Evolutionary conservation across 2,797 vertebrate genomes (phyloP).

Genomic region (Neosilurus mollespiculum): DNA sequence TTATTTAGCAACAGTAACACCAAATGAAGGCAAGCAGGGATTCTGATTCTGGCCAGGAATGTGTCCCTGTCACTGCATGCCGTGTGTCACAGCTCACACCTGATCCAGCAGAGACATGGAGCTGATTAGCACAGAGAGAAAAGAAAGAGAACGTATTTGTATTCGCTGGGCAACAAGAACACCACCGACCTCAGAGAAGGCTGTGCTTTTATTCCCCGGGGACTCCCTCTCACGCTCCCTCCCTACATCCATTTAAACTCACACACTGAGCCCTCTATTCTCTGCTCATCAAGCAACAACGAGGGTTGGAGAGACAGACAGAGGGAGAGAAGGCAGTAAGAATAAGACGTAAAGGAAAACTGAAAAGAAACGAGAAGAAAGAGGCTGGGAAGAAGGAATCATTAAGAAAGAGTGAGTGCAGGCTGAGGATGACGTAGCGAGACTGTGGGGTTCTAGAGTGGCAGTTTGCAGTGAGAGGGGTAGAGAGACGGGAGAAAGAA

Average conservation of each 20-base stretch:
- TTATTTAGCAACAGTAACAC: not conserved
- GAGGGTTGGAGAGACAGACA: constrained; percentile 9
- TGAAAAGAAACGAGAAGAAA: not conserved
- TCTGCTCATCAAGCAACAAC: constrained; percentile 15
- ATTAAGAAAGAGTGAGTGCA: constrained; percentile 1
- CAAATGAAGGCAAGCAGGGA: not conserved
- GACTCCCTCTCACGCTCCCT: constrained; percentile 7
- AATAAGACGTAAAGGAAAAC: not conserved
- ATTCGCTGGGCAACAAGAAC: constrained; percentile 35
- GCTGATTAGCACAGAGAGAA: not conserved
- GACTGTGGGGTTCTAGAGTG: constrained; percentile 36
- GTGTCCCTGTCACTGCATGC: not conserved
- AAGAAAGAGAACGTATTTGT: constrained; percentile 2
- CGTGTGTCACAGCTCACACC: constrained; percentile 21
- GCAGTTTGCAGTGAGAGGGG: constrained; percentile 28
- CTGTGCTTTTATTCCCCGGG: constrained; percentile 42
- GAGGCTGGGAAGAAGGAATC: not conserved
- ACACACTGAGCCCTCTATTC: constrained; percentile 65
- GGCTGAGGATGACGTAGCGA: constrained; percentile 3
- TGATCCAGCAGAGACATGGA: constrained; percentile 22
- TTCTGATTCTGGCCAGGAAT: not conserved
- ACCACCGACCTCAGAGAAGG: constrained; percentile 29
- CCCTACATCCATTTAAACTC: constrained; percentile 32
- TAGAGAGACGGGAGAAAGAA: constrained; percentile 32
- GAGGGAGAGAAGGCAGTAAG: not conserved